A percentile compares a stretch with the other conserved stretches of the same genome.
These are phyloP conservation scores for Callimorpha dominula DNA, from an alignment of 2,888 invertebrate species.

Conservation along the genomic window DNA sequence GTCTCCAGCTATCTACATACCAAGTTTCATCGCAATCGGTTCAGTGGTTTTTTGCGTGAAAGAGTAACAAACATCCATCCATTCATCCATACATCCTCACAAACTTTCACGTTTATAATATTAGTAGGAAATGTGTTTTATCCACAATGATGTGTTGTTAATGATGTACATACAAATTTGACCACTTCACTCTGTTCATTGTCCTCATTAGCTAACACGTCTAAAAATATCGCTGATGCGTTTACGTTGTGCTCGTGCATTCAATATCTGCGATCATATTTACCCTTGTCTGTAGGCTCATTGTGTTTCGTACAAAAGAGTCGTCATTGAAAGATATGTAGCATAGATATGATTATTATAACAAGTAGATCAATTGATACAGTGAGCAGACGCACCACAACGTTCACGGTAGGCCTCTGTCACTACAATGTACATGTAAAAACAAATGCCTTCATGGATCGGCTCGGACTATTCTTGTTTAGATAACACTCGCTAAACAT, in stretches of 20 bases:
- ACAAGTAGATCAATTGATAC: constrained; percentile 40
- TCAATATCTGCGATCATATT: constrained; percentile 24
- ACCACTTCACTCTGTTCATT: background rate
- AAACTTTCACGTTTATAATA: too few species aligned
- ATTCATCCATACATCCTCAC: too few species aligned
- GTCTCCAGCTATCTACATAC: too few species aligned
- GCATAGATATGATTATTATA: constrained; percentile 24
- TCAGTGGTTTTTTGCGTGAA: too few species aligned
- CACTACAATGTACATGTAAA: constrained; percentile 29
- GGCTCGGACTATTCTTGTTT: constrained; percentile 60
- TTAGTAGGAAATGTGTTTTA: too few species aligned
- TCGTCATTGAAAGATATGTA: constrained; percentile 36
- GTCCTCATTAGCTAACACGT: background rate
- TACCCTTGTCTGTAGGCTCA: constrained; percentile 38
- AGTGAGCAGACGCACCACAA: constrained; percentile 34
- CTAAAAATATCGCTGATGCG: constrained; percentile 9
- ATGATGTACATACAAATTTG: background rate
- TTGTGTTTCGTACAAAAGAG: constrained; percentile 44
- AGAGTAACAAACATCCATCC: too few species aligned
- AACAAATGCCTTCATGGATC: constrained; percentile 37
- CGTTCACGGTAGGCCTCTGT: constrained; percentile 22
- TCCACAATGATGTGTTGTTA: too few species aligned
- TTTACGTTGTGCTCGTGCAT: constrained; percentile 18
- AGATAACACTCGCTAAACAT: constrained; percentile 62
- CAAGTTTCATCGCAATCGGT: too few species aligned